Percentiles rank a stretch among this genome's conserved stretches.
phyloP scores from a whole-genome alignment of 2,888 invertebrate species.

The Dicyrtoma fusca region DNA sequence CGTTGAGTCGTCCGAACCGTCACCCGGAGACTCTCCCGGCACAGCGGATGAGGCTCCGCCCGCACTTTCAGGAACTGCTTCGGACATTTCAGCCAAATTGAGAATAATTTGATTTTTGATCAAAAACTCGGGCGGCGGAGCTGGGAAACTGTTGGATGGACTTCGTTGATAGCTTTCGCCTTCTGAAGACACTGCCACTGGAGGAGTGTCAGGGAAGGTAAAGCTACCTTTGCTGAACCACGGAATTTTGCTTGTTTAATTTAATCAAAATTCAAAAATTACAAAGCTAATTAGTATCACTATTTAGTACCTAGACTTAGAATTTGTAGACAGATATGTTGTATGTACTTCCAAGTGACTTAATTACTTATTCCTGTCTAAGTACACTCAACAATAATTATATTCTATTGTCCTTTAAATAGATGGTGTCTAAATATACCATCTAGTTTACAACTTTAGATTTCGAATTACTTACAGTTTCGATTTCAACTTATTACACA shows the following conservation, averaged over 20 bases:
- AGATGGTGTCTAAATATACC: too few species aligned
- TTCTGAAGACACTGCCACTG: slow-evolving; percentile 36
- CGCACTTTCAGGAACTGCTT: neutral
- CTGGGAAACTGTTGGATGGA: slow-evolving; percentile 14
- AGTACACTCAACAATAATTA: neutral
- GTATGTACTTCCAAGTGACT: too few species aligned
- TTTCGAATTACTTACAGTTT: too few species aligned
- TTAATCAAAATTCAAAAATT: slow-evolving; percentile 1
- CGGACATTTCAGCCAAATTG: neutral
- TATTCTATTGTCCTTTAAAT: neutral
- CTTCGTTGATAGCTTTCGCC: slow-evolving; percentile 34
- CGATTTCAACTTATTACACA: too few species aligned
- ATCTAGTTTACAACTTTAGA: too few species aligned
- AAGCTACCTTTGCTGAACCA: slow-evolving; percentile 56
- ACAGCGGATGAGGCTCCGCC: too few species aligned
- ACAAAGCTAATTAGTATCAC: too few species aligned
- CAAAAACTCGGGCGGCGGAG: slow-evolving; percentile 1
- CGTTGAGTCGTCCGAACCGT: slow-evolving; percentile 39
- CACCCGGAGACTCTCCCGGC: slow-evolving; percentile 39
- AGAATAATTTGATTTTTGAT: neutral
- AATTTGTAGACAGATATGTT: too few species aligned
- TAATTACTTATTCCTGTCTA: neutral
- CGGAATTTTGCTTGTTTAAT: slow-evolving; percentile 56
- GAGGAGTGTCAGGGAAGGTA: slow-evolving; percentile 54
- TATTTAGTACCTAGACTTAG: too few species aligned